Evolutionary conservation across 2,113 vertebrate species (phyloP).

Genomic region (Urocitellus parryii): DNA sequence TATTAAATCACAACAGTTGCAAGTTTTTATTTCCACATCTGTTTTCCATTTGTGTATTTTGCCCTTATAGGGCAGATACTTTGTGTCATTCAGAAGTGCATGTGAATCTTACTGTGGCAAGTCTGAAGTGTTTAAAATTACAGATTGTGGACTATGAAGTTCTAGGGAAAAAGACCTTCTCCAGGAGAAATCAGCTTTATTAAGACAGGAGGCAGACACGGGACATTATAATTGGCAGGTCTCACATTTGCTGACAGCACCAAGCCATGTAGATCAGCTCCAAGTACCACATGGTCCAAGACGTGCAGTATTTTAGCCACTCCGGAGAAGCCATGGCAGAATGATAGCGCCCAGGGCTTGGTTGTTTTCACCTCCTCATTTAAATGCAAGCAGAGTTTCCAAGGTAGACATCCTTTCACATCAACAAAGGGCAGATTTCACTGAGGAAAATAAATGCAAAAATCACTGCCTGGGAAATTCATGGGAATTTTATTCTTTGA

Average conservation of each 20-base stretch:
- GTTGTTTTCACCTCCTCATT: conserved; percentile 35
- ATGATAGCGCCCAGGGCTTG: neutral
- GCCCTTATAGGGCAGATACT: neutral
- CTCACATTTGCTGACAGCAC: conserved; percentile 4
- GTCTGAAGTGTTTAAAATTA: neutral
- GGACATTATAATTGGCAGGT: neutral
- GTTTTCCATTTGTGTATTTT: neutral
- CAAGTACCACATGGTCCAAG: neutral
- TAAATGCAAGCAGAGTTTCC: conserved; percentile 18
- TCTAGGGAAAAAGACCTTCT: neutral
- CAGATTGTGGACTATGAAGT: neutral
- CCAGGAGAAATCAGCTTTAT: neutral
- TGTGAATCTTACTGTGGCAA: neutral
- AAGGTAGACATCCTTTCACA: neutral
- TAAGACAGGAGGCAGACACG: neutral
- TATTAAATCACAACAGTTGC: too few species aligned
- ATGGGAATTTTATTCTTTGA: too few species aligned
- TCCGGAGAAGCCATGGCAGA: neutral
- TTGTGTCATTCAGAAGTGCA: neutral
- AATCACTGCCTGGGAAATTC: neutral
- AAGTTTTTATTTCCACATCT: neutral
- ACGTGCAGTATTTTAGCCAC: conserved; percentile 32
- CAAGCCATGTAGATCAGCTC: neutral
- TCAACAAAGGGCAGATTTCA: conserved; percentile 9
- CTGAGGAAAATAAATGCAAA: neutral